phyloP scores from a whole-genome alignment of 2,113 vertebrate genomes.

The Onychostruthus taczanowskii region DNA sequence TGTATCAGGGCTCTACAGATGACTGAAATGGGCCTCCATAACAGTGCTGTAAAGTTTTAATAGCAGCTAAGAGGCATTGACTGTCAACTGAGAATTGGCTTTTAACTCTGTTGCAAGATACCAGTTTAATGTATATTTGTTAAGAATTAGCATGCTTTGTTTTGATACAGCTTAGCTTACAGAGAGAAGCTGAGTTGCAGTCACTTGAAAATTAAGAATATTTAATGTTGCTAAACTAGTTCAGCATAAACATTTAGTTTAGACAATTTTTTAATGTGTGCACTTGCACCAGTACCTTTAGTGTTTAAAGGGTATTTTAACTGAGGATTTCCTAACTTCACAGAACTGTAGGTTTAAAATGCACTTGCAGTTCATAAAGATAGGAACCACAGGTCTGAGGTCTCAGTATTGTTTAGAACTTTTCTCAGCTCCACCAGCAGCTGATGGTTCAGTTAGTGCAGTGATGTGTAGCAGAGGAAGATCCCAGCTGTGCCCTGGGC shows the following conservation, averaged over 20 bases:
- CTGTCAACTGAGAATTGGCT: neutral
- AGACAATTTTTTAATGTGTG: neutral
- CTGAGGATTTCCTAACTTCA: neutral
- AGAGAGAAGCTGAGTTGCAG: neutral
- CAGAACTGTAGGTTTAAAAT: neutral
- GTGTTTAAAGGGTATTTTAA: neutral
- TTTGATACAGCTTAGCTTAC: neutral
- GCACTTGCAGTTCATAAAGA: neutral
- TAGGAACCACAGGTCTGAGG: neutral
- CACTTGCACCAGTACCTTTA: neutral
- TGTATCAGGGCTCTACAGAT: neutral
- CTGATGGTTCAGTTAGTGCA: neutral
- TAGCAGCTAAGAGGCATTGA: neutral
- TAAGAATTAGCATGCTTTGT: neutral
- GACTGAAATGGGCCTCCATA: neutral
- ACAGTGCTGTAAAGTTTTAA: neutral
- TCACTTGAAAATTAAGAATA: neutral
- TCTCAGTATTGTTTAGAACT: neutral
- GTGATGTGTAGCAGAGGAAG: neutral
- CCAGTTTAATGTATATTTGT: neutral
- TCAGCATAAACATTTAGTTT: neutral
- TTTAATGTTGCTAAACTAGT: neutral
- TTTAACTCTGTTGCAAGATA: neutral
- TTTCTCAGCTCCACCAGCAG: neutral
- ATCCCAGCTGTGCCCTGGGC: neutral